Evolutionary conservation across 1,140 invertebrate genomes (phyloP).

Genomic region (Chrysoperla carnea): DNA sequence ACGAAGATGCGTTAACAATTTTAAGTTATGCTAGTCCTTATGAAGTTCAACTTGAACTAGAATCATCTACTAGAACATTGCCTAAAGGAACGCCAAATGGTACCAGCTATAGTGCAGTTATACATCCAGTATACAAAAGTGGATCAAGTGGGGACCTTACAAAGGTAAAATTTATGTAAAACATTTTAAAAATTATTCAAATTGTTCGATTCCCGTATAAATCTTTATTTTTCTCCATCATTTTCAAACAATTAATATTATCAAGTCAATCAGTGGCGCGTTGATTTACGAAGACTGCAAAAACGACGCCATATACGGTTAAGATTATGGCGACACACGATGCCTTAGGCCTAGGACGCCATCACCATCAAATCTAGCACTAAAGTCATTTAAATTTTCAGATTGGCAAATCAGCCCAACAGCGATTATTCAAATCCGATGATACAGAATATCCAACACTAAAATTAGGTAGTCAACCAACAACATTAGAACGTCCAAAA

Average conservation of each 20-base stretch:
- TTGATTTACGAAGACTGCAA: no score
- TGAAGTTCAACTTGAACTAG: conserved; percentile 55
- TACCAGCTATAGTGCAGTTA: conserved; percentile 7
- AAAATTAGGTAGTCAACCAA: conserved; percentile 21
- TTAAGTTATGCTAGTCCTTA: conserved; percentile 85
- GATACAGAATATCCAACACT: conserved; percentile 7
- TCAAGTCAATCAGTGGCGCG: no score
- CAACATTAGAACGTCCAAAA: conserved; percentile 1
- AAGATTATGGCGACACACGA: no score
- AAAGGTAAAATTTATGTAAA: conserved; percentile 19
- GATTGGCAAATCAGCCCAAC: conserved; percentile 5
- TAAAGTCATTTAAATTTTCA: not conserved
- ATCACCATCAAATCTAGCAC: no score
- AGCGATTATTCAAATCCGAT: conserved; percentile 3
- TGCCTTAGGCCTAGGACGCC: no score
- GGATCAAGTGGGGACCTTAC: conserved; percentile 29
- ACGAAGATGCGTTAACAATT: conserved; percentile 78
- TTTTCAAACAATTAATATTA: not conserved
- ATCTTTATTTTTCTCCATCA: not conserved
- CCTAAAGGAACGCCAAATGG: conserved; percentile 2
- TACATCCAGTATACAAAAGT: conserved; percentile 19
- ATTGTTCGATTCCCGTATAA: not conserved
- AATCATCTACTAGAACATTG: conserved; percentile 22
- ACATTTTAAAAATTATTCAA: not conserved
- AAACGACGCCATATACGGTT: no score